These are phyloP conservation scores for Sarotherodon lohbergeri DNA, from an alignment of 2,113 vertebrate genomes.

Conservation along the genomic window DNA sequence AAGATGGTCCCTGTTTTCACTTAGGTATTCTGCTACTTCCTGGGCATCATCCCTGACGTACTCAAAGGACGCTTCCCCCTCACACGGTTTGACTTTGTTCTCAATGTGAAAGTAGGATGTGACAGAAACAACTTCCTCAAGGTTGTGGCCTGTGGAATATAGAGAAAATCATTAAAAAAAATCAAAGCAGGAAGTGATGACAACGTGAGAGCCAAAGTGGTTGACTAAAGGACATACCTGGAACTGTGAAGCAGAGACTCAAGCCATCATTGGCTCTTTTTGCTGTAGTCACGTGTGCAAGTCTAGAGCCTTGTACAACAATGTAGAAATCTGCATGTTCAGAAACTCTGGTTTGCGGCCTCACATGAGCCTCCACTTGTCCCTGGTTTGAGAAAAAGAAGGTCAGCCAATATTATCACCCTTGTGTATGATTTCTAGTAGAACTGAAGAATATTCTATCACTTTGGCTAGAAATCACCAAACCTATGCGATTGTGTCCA, in stretches of 20 bases:
- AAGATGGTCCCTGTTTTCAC: slow-evolving; percentile 57
- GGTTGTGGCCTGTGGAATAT: slow-evolving; percentile 70
- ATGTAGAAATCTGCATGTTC: slow-evolving; percentile 81
- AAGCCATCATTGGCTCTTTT: slow-evolving; percentile 51
- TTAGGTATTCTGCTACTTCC: slow-evolving; percentile 75
- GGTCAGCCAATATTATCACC: neutral
- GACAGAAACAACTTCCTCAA: slow-evolving; percentile 74
- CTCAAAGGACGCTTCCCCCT: slow-evolving; percentile 59
- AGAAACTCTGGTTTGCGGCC: slow-evolving; percentile 59
- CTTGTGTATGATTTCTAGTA: neutral
- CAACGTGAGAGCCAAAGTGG: neutral
- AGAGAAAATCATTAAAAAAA: neutral
- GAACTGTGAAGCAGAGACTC: slow-evolving; percentile 70
- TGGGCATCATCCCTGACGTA: slow-evolving; percentile 75
- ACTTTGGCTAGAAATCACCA: neutral
- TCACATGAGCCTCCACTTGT: slow-evolving; percentile 67
- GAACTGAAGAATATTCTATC: neutral
- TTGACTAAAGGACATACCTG: slow-evolving; percentile 66
- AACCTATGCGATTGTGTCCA: neutral
- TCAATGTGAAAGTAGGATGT: slow-evolving; percentile 67
- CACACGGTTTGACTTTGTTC: slow-evolving; percentile 59
- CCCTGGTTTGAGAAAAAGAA: slow-evolving; percentile 65
- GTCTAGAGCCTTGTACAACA: slow-evolving; percentile 75
- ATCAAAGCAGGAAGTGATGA: neutral
- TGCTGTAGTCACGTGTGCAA: slow-evolving; percentile 75